These are phyloP conservation scores for Dipus sagitta DNA, from an alignment of 2,797 vertebrate genomes.

Conservation along the genomic window DNA sequence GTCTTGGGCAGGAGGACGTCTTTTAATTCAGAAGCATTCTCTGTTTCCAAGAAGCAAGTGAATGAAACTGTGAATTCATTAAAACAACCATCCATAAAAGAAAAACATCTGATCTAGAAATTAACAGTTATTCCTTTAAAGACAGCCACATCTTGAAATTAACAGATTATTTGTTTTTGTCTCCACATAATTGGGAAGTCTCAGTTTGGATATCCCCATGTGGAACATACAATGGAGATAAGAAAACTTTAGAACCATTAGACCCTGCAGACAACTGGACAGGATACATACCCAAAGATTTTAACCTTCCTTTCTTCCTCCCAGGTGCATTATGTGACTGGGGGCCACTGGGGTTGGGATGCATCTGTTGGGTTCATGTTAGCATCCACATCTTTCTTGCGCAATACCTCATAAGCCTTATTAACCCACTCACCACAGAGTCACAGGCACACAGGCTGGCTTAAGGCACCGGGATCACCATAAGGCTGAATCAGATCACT, in stretches of 20 bases:
- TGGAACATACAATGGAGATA: not conserved
- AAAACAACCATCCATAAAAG: not conserved
- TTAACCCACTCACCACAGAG: not conserved
- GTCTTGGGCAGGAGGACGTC: not conserved
- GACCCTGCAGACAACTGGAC: not conserved
- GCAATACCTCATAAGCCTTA: not conserved
- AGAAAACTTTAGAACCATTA: conserved; percentile 21
- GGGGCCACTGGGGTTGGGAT: not conserved
- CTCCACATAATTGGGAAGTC: conserved; percentile 6
- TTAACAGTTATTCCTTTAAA: not conserved
- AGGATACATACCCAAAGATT: not conserved
- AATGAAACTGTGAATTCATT: not conserved
- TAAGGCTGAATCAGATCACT: not conserved
- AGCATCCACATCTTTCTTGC: not conserved
- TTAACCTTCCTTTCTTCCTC: not conserved
- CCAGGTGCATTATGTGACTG: not conserved
- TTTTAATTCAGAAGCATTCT: not conserved
- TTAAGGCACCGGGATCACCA: not conserved
- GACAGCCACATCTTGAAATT: not conserved
- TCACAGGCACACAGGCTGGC: not conserved
- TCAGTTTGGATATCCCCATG: not conserved
- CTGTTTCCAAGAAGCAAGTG: not conserved
- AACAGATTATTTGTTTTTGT: not conserved
- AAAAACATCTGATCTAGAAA: not conserved
- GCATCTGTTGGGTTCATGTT: not conserved